phyloP scores from a whole-genome alignment of 2,797 vertebrate species.

The Crypturellus tataupa region DNA sequence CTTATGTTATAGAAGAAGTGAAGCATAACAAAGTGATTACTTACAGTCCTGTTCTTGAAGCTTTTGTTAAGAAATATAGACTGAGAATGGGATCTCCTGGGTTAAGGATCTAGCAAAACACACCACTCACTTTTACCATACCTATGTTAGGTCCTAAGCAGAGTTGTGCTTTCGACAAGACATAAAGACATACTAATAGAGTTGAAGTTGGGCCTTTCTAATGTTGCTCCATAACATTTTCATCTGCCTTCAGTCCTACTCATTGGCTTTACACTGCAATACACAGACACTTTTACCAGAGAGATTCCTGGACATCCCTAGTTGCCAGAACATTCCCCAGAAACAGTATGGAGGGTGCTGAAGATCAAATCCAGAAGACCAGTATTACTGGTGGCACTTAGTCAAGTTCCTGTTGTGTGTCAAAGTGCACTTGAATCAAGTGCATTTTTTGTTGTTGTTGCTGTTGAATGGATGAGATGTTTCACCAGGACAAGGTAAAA shows the following conservation, averaged over 20 bases:
- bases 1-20: background rate
- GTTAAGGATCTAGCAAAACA: background rate
- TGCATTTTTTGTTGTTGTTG: background rate
- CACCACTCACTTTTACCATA: background rate
- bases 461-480: background rate
- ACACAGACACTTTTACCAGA: background rate
- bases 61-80: background rate
- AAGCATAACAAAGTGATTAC: background rate
- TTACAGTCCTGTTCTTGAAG: background rate
- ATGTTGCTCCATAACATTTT: background rate
- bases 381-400: background rate
- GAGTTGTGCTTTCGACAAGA: accelerated
- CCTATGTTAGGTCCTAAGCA: background rate
- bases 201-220: background rate
- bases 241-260: background rate
- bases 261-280: background rate
- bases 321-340: background rate
- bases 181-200: background rate
- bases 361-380: background rate
- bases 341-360: background rate
- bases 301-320: background rate
- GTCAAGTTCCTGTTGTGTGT: background rate
- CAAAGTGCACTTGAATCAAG: background rate
- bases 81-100: background rate
- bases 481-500: background rate